Base-by-base conservation (phyloP, 2,113 vertebrate species). In the Zootoca vivipara region DNA sequence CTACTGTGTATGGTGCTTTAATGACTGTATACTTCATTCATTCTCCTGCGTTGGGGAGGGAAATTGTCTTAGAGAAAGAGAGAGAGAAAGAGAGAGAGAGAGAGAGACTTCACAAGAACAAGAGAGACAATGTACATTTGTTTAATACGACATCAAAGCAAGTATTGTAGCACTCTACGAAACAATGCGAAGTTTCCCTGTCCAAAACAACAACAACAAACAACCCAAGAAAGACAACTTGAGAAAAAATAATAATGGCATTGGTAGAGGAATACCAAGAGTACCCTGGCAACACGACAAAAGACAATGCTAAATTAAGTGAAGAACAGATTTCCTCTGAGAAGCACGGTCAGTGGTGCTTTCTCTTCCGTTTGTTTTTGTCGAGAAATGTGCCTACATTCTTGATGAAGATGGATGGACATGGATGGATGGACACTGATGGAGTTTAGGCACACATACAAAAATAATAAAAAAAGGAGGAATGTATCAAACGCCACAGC, bases 1-100 rank as follows among this genome's bases (percentile, higher is more conserved):
- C 96, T 97, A 96, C 98, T 97, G 96, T 98, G 98, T 98, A 98
- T 98, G 98, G 98, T 99, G 98, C 98, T 99, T 97, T 96, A 97
- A 95, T 93, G 97, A 97, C 96, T 95, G 94, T 95, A 95, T 95
- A 93, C 91, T 92, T 95, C 95, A 97, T 97, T 97, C 97, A 95
- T 96, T 97, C 96, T 96, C 97, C 95, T 96, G 85, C 94, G 93
- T 94, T 95, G 87, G 64, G 42, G 85, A n/a, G 7, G 22, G 13
- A 91, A 96, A 97, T 95, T 95, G 96, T 92, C 95, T 95, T 93
- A 94, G 85, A 38, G 22, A 35, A 7, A 74, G 22, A 84, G 20
- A 58, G n/a, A 62, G 22, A 84, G 20, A 58, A 20, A 62, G 22
- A 62, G n/a, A 74, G 18, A 58, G 33, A 40, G 13, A 85, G 24